These are phyloP conservation scores for Pelodiscus sinensis DNA, from an alignment of 2,113 vertebrate species.

Conservation along the genomic window DNA sequence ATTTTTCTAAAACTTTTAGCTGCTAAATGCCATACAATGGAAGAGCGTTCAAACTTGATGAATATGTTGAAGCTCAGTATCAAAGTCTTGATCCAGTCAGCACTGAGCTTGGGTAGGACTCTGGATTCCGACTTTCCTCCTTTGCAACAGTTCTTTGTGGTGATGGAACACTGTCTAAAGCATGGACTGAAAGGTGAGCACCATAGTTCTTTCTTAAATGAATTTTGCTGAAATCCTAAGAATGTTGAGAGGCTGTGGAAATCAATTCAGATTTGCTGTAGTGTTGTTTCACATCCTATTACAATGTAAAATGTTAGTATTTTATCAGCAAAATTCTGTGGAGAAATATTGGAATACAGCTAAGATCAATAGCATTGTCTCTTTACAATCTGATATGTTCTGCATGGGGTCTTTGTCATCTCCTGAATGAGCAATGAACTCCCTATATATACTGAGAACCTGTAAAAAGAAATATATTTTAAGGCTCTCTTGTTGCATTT, in stretches of 20 bases:
- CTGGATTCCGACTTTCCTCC: constrained; percentile 94
- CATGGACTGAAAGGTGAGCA: constrained; percentile 93
- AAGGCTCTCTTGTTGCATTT: not conserved
- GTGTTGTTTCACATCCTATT: not conserved
- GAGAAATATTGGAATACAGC: not conserved
- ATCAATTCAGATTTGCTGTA: fast-evolving
- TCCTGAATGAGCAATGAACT: not conserved
- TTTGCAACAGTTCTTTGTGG: constrained; percentile 96
- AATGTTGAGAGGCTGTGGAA: fast-evolving
- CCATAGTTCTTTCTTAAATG: fast-evolving
- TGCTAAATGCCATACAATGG: constrained; percentile 82
- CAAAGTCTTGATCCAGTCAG: constrained; percentile 95
- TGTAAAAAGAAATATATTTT: not conserved
- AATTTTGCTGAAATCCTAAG: not conserved
- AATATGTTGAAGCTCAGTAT: constrained; percentile 98
- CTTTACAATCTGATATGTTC: not conserved
- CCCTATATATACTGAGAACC: fast-evolving
- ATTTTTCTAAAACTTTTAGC: constrained; percentile 41
- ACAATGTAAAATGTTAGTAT: fast-evolving
- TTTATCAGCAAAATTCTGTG: not conserved
- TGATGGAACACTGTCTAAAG: constrained; percentile 97
- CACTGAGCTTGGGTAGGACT: constrained; percentile 91
- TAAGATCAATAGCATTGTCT: not conserved
- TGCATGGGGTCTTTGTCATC: not conserved
- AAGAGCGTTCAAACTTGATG: constrained; percentile 93